Evolutionary conservation across 2,888 invertebrate species (phyloP), one percentile per base, ranked within the genome.

Genomic region (Acheta domesticus): DNA sequence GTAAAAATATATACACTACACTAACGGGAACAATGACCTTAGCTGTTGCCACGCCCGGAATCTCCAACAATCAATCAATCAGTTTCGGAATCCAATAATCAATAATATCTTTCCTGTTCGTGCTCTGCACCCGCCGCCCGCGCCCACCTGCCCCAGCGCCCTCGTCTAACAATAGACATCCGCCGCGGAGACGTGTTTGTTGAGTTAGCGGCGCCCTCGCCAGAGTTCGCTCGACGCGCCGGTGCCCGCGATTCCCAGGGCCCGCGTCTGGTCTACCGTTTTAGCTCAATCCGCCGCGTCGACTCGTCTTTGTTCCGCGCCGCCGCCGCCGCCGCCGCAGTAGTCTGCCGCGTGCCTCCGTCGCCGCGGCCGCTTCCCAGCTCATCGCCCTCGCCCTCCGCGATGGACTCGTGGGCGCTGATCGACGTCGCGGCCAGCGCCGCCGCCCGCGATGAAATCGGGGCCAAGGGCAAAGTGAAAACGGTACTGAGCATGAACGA

Each of bases 391-490:
- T 62, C 62, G 62, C 62, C 16, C 5, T 49, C 50, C 12, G 21
- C 80, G 80, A 93, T 93, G 93, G 93, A 93, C 89, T 91, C 91
- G 83, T 93, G 93, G 93, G 92, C 92, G 81, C 91, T 91, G 83
- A 87, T 93, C 85, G 91, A 91, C 84, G 89, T 89, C 80, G 90
- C 91, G 76, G 88, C 91, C 77, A 91, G 91, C 82, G 88, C 91
- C 76, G 91, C 91, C 82, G 91, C 91, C 80, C 90, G 93, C 83
- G 84, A 78, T 83, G 84, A 36, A 8, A 36, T 36, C 36, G 36
- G 36, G 8, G 36, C 8, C 36, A 36, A 36, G 36, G 36, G 36
- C 78, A 83, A 82, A 77, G 80, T 78, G 73, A 85, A 84, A 83
- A 84, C 84, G 83, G 85, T 85, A 86, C 85, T 84, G 84, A 20